These are phyloP conservation scores for Paramormyrops kingsleyae DNA, from an alignment of 2,113 vertebrate species.

Conservation along the genomic window DNA sequence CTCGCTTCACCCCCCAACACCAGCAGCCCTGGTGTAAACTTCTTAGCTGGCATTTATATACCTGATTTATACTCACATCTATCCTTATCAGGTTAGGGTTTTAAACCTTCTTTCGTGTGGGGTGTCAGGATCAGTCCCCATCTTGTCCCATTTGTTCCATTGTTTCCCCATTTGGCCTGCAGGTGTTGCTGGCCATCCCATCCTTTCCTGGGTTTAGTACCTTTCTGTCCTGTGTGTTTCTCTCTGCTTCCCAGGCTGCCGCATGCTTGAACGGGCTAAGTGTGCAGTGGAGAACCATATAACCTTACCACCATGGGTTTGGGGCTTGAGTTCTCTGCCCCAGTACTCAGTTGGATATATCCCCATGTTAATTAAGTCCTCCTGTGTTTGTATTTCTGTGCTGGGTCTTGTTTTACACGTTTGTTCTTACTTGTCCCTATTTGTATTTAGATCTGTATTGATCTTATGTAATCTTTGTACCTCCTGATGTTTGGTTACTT, in stretches of 20 bases:
- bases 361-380: not conserved
- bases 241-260: not conserved
- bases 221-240: not conserved
- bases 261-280: not conserved
- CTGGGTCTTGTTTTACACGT: not conserved
- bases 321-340: not conserved
- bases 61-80: not conserved
- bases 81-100: not conserved
- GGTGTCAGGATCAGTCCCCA: not conserved
- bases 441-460: no score
- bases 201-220: not conserved
- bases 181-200: not conserved
- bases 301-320: not conserved
- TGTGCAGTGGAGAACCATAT: not conserved
- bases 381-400: not conserved
- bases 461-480: no score
- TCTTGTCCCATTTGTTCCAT: not conserved
- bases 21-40: not conserved
- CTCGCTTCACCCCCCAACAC: not conserved
- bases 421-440: no score
- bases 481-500: no score
- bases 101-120: not conserved
- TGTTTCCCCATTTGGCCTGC: not conserved
- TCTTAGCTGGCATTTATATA: not conserved
- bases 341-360: not conserved